Evolutionary conservation across 2,113 vertebrate genomes (phyloP).

Genomic region (Lanius collurio): DNA sequence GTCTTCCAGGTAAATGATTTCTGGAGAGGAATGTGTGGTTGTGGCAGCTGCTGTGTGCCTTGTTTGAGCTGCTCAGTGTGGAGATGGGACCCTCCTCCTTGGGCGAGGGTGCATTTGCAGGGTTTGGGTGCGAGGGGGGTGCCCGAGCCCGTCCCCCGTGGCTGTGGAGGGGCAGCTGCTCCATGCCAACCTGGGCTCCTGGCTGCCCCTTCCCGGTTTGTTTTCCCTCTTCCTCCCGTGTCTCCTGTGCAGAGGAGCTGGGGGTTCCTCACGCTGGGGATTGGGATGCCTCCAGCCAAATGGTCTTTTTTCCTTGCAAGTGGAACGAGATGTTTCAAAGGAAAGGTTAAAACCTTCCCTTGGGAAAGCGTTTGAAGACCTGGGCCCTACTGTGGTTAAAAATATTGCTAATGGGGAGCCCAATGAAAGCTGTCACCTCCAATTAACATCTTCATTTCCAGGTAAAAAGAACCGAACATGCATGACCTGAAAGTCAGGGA

Average conservation of each 20-base stretch:
- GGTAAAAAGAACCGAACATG: slow-evolving; percentile 16
- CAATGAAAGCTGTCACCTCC: slow-evolving; percentile 40
- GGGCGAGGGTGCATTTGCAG: accelerated
- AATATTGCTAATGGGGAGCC: slow-evolving; percentile 26
- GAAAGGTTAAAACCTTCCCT: slow-evolving; percentile 50
- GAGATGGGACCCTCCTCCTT: background rate
- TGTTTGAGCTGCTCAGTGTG: background rate
- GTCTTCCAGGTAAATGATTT: background rate
- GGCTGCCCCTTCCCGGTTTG: background rate
- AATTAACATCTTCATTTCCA: slow-evolving; percentile 65
- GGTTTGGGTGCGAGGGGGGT: background rate
- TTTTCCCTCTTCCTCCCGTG: background rate
- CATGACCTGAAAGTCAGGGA: slow-evolving; percentile 5
- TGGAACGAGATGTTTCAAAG: background rate
- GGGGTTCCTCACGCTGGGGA: background rate
- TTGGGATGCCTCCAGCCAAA: accelerated
- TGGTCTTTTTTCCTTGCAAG: background rate
- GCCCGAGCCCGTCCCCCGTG: no score
- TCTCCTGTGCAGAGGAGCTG: background rate
- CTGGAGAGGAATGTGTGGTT: background rate
- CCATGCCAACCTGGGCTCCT: accelerated
- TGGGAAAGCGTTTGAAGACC: slow-evolving; percentile 36
- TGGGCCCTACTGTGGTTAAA: slow-evolving; percentile 23
- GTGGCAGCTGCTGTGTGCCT: background rate
- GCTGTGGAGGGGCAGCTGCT: background rate